Base-by-base conservation (phyloP, 2,113 vertebrate species). In the Garra rufa region DNA sequence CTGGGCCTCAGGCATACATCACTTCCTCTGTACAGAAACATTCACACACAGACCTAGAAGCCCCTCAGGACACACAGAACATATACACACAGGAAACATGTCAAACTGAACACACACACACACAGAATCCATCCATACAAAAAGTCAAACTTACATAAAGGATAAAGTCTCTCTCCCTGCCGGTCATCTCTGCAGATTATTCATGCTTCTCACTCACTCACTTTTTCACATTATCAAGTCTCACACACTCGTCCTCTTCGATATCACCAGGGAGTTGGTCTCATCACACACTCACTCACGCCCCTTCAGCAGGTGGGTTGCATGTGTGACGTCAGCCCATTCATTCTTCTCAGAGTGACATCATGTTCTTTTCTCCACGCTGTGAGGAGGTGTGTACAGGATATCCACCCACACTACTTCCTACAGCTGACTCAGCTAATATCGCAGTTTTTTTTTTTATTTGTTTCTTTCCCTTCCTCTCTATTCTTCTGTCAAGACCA, bases 361-460 rank as follows among this genome's bases (percentile, higher is more conserved):
- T 63, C 57, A 74, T 82, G 76, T 84, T 78, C 63, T 85, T 63
- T 78, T 76, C 70, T 83, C 80, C 59, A 3, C 77, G 84, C 82
- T 88, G 89, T 86, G 89, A 84, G 55, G 89, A 67, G 83, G 81
- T 81, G 79, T 87, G 75, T 46, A 90, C 90, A 87, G 89, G 90
- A 83, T 73, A 38, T 92, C 88, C 55, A 76, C 77, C 82, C 88
- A 70, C 48, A n/a, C 50, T 0, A 82, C 82, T 85, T 85, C 84
- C 89, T 55, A 43, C 75, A 21, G 44, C 89, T 88, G 90, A 92
- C 87, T 92, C 90, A 92, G 88, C 91, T 90, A 83, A 80, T 82
- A 55, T 73, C 74, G 82, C 79, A 78, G 77, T 88, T 87, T 34
- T 81, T 83, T 59, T 76, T 80, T 85, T 84, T 24, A 82, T 86